Evolutionary conservation across 2,888 invertebrate genomes (phyloP), one percentile per base, ranked within the genome.

Genomic region (Hirtodrosophila histrioides): DNA sequence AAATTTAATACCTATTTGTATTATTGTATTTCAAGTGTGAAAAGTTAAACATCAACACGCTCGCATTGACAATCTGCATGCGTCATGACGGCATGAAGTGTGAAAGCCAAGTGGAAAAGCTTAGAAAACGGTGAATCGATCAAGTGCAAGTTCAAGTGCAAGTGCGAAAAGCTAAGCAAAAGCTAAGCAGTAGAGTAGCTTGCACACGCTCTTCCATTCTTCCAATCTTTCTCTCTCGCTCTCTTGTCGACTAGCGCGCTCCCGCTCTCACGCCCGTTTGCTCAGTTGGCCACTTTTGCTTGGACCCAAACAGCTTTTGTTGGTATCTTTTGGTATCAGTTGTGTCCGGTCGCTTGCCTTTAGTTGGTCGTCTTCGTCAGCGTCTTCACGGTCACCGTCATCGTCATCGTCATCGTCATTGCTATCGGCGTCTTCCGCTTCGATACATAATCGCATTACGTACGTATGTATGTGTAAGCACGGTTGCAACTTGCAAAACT

Each of bases 301-400:
- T 54, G 41, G 35, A 39, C 9, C 8, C 9, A 31, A 31, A 31
- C 57, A 48, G 57, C 78, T 66, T 69, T 73, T 65, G 49, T 61
- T 53, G 55, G 51, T 61, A 24, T 63, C 51, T 67, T 62, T 67
- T 62, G 27, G 51, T 17, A 29, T 56, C 72, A 76, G 79, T 76
- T 55, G 68, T 36, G 44, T 53, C 39, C 58, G 55, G 56, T 64
- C 66, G 54, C 69, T 73, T 57, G 78, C n/a, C 51, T 36, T 40
- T 40, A 55, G 74, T 62, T 41, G 58, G 27, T 51, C 39, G 12
- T 12, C 37, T 12, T 12, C 51, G 33, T 27, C 7, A 1, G 9
- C 23, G 8, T 33, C 35, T 27, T 27, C 3, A 31, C 9, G 1
- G 31, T 31, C 8, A 31, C 6, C 31, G 31, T 31, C 31, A 31